Evolutionary conservation across 2,888 invertebrate species (phyloP).

Genomic region (Coenonympha arcania): DNA sequence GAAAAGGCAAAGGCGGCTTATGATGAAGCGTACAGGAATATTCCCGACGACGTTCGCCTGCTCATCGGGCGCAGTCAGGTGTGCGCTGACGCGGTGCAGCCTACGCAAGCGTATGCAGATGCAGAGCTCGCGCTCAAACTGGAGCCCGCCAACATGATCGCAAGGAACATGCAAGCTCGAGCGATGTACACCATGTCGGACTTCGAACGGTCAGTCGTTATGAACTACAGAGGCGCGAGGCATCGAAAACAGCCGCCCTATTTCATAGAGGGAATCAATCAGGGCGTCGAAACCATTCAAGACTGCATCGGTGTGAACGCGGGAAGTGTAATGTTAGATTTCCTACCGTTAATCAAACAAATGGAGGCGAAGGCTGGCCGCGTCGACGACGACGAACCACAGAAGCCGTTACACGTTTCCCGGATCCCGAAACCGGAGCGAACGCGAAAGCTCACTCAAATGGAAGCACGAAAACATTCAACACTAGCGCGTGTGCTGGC

Average conservation of each 20-base stretch:
- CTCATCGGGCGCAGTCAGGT: conserved; percentile 62
- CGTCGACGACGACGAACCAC: conserved; percentile 40
- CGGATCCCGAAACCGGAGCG: conserved; percentile 53
- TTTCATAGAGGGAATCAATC: conserved; percentile 64
- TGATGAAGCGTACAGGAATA: conserved; percentile 54
- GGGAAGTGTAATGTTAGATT: conserved; percentile 60
- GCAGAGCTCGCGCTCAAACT: conserved; percentile 62
- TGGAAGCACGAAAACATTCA: conserved; percentile 56
- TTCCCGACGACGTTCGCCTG: conserved; percentile 53
- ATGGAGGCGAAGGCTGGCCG: conserved; percentile 48
- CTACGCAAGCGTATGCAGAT: conserved; percentile 58
- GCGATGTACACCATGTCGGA: conserved; percentile 68
- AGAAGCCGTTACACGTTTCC: conserved; percentile 45
- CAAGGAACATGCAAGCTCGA: conserved; percentile 62
- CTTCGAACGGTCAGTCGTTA: conserved; percentile 64
- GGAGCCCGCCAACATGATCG: conserved; percentile 59
- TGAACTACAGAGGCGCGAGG: conserved; percentile 57
- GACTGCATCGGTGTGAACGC: conserved; percentile 64
- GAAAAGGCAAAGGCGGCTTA: conserved; percentile 61
- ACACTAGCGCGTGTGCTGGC: conserved; percentile 60
- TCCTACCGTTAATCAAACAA: conserved; percentile 59
- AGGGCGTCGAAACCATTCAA: conserved; percentile 64
- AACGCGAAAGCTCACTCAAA: conserved; percentile 56
- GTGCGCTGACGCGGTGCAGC: conserved; percentile 60
- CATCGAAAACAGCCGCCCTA: conserved; percentile 58